Base-by-base conservation (phyloP, 2,888 invertebrate species). In the Steromphala cineraria region DNA sequence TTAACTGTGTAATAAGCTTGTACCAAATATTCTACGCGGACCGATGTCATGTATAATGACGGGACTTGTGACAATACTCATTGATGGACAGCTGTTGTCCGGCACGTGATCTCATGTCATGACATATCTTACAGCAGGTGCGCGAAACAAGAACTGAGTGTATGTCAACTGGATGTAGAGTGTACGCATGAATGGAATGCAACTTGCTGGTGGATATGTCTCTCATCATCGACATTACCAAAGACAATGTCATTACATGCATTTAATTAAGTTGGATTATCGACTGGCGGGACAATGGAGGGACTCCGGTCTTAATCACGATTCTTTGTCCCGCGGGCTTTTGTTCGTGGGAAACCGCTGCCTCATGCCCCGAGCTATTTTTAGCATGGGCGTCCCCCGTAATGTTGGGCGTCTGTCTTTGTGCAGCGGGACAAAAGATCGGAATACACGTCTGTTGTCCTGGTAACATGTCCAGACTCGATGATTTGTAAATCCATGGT, bases 1-100 rank as follows among this genome's bases (percentile, higher is more conserved):
- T 83, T 91, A 76, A 86, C 89, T 21, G 88, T 88, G 21, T 87
- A 81, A 83, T 52, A 24, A 24, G 21, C 13, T 52, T 46, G 21
- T 19, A 19, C 21, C 7, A 46, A 46, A 46, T 52, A 24, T 13
- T 36, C 36, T 36, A 36, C 36, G 7, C 52, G n/a, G 40, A 24
- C 19, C 52, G 24, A 74, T 31, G 71, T 74, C 40, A 74, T 56
- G 71, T 31, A 19, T 74, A n/a, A 17, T 74, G 36, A 40, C 40
- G 19, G 71, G 36, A n/a, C n/a, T 56, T n/a, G 13, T n/a, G 71
- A 71, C 71, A 71, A 71, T 71, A 71, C 36, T 75, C 46, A 75
- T 10, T 46, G 46, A 15, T 24, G 46, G 5, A 21, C 53, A 24
- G n/a, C 40, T 24, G 28, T 19, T 36, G 24, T 24, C 46, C n/a